Evolutionary conservation across 1,140 invertebrate species (phyloP).

Genomic region (Conopomorpha cramerella): DNA sequence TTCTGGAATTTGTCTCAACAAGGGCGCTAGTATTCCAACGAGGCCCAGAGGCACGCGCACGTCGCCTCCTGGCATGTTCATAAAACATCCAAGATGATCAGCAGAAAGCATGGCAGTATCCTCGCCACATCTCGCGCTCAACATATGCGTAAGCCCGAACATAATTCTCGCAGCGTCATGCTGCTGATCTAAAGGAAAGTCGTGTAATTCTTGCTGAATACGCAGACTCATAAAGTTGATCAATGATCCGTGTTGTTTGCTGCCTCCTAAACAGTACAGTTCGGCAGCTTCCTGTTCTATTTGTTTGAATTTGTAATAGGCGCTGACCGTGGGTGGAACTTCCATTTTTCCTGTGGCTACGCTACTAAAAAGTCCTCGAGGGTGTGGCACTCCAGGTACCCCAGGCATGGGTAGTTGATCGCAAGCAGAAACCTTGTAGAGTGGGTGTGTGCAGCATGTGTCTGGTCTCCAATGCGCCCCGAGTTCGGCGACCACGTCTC

Average conservation of each 20-base stretch:
- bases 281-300: slow-evolving; percentile 66
- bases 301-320: slow-evolving; percentile 65
- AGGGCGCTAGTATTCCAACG: slow-evolving; percentile 64
- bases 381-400: slow-evolving; percentile 39
- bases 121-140: slow-evolving; percentile 63
- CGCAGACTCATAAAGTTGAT: slow-evolving; percentile 67
- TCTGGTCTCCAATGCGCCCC: slow-evolving; percentile 65
- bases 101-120: slow-evolving; percentile 66
- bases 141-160: slow-evolving; percentile 65
- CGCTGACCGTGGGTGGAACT: slow-evolving; percentile 59
- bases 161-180: slow-evolving; percentile 69
- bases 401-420: slow-evolving; percentile 63
- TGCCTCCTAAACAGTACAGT: slow-evolving; percentile 57
- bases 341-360: slow-evolving; percentile 66
- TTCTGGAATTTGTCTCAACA: slow-evolving; percentile 65
- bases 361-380: slow-evolving; percentile 62
- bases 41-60: slow-evolving; percentile 66
- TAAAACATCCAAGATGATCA: slow-evolving; percentile 65
- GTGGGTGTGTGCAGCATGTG: slow-evolving; percentile 62
- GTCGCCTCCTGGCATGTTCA: slow-evolving; percentile 68
- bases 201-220: slow-evolving; percentile 68
- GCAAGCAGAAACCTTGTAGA: slow-evolving; percentile 64
- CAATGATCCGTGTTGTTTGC: slow-evolving; percentile 64
- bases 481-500: slow-evolving; percentile 69
- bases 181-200: slow-evolving; percentile 67